phyloP scores from a whole-genome alignment of 1,140 invertebrate genomes.

The Matsumurasca onukii region DNA sequence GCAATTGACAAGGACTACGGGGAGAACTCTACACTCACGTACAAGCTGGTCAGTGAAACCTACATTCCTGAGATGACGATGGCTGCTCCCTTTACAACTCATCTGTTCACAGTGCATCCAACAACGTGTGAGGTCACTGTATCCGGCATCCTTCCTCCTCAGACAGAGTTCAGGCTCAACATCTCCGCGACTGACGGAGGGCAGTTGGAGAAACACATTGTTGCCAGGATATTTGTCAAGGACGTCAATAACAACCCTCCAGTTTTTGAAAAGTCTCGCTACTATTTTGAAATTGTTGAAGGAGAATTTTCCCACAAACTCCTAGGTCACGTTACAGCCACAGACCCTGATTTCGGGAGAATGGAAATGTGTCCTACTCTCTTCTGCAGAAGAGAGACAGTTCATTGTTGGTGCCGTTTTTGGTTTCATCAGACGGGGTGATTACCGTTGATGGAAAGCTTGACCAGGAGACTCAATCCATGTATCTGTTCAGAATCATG shows the following conservation, averaged over 20 bases:
- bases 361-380: constrained; percentile 74
- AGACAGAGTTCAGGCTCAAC: constrained; percentile 75
- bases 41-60: constrained; percentile 67
- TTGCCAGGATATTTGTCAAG: constrained; percentile 65
- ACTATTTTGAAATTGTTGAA: constrained; percentile 80
- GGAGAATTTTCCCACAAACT: constrained; percentile 67
- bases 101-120: constrained; percentile 73
- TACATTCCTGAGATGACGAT: constrained; percentile 55
- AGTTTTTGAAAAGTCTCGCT: constrained; percentile 76
- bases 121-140: constrained; percentile 72
- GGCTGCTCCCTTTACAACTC: constrained; percentile 47
- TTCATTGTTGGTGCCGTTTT: constrained; percentile 63
- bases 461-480: constrained; percentile 72
- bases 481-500: constrained; percentile 72
- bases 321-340: constrained; percentile 72
- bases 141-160: constrained; percentile 70
- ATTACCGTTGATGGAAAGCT: constrained; percentile 73
- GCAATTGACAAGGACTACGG: constrained; percentile 82
- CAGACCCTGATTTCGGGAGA: constrained; percentile 74
- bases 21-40: constrained; percentile 71
- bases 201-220: constrained; percentile 65
- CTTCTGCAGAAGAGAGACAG: constrained; percentile 59
- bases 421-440: constrained; percentile 70
- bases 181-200: constrained; percentile 75
- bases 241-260: constrained; percentile 88